Evolutionary conservation across 2,797 vertebrate species (phyloP).

Genomic region (Morelia viridis): DNA sequence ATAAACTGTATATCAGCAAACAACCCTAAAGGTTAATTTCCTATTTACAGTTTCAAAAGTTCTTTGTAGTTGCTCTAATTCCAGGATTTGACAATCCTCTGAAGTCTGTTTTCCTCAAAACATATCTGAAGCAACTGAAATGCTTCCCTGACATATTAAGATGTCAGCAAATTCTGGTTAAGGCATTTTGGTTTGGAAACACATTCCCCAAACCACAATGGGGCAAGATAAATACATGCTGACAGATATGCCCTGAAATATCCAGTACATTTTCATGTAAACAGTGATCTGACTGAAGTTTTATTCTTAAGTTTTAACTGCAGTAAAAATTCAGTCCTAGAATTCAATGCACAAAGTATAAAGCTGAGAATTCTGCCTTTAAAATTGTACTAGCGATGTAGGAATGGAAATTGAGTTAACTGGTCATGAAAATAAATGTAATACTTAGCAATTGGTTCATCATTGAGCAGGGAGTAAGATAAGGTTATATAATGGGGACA

Average conservation of each 20-base stretch:
- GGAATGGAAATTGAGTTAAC: neutral
- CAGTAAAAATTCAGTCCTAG: constrained; percentile 8
- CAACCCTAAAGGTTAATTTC: constrained; percentile 26
- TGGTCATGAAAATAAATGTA: neutral
- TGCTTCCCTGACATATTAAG: constrained; percentile 43
- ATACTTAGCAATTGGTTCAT: neutral
- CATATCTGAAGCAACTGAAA: constrained; percentile 34
- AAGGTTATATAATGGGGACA: neutral
- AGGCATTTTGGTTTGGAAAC: constrained; percentile 39
- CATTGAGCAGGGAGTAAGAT: neutral
- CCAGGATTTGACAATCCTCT: constrained; percentile 33
- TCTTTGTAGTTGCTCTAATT: constrained; percentile 52
- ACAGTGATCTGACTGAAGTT: neutral
- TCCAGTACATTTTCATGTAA: constrained; percentile 19
- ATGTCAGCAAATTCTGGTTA: constrained; percentile 39
- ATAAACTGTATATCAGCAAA: neutral
- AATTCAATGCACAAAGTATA: neutral
- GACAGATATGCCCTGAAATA: constrained; percentile 43
- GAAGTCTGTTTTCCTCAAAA: constrained; percentile 50
- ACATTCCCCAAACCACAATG: constrained; percentile 28
- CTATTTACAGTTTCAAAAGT: constrained; percentile 38
- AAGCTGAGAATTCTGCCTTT: neutral
- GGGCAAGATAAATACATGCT: constrained; percentile 39
- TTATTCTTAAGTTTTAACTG: neutral
- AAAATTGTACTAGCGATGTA: neutral